A percentile compares a stretch with the other conserved stretches of the same genome.
Conservation (phyloP, 2,797 vertebrate genomes). For the Chrosomus eos region DNA sequence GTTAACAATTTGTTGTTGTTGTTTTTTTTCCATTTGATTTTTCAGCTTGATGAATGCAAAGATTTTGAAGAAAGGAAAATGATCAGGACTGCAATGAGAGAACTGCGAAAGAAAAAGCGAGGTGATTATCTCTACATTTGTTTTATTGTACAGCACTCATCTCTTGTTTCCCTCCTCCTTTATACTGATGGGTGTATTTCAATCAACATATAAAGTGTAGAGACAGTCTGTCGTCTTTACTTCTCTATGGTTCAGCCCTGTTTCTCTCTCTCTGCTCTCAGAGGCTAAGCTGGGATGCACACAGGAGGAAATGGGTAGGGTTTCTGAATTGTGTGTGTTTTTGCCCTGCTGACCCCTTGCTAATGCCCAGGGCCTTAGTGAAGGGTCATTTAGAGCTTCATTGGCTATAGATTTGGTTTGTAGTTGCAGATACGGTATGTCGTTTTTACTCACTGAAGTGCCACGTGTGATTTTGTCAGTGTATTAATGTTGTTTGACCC, state of each 20-base stretch:
- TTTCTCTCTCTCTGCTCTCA: conserved; percentile 62
- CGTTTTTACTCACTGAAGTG: background rate
- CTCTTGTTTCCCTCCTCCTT: background rate
- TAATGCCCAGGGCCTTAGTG: background rate
- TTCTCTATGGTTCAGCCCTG: background rate
- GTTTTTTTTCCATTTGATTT: background rate
- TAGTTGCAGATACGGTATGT: background rate
- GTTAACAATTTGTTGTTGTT: conserved; percentile 36
- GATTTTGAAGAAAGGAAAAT: conserved; percentile 94
- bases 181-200: background rate
- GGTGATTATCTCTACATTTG: conserved; percentile 73
- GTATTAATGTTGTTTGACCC: background rate
- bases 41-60: conserved; percentile 88
- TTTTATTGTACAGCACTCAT: background rate
- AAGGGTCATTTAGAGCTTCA: background rate
- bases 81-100: conserved; percentile 94
- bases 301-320: conserved; percentile 80
- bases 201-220: background rate
- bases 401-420: background rate
- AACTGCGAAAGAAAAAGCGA: conserved; percentile 94
- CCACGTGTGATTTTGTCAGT: background rate
- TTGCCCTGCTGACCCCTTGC: background rate
- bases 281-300: conserved; percentile 79
- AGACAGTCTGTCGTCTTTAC: background rate
- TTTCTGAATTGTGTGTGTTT: conserved; percentile 26